Evolutionary conservation across 92 coral and sea anemone genomes (phyloP), one percentile per base, ranked within the genome.

Genomic region (Phenganax stokvisi): DNA sequence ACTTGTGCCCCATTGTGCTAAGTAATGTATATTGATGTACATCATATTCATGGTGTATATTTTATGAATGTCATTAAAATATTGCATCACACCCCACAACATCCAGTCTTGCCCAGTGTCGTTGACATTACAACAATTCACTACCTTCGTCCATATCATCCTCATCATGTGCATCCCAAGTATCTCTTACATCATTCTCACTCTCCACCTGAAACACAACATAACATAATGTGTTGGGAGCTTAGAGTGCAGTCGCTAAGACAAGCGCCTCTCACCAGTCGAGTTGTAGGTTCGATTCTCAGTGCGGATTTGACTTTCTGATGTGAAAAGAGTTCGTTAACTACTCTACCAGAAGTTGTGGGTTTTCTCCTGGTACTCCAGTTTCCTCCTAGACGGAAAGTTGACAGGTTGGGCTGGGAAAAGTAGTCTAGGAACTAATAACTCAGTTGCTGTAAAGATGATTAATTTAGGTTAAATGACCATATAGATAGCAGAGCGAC

Each of bases 61-160:
- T 28, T 30, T 25, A 62, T 20, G 70, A 30, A 64, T 20, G 70
- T 44, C 70, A 64, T 17, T 61, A 61, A 1, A 59, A 25, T 59
- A 25, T 1, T 59, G 3, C 65, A 59, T 59, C 27, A 59, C 16
- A 59, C 65, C 27, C 2, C 4, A 59, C 16, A 59, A 59, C 27
- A 59, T 75, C 80, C 9, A 31, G 53, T 56, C 71, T 84, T 58
- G 79, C 89, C 20, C 56, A 71, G 27, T 75, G 81, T 57, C 82
- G 89, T 63, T 87, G 75, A 20, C 80, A 76, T 44, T 86, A 86
- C 25, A 37, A 76, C 59, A 71, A 64, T 64, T 30, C 27, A 6
- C 20, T 17, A 68, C 62, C 77, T 53, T 11, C 61, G 10, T 73
- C 62, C 3, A 37, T 53, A 0, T 79, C 25, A 20, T 20, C 83